phyloP scores from a whole-genome alignment of 1,140 invertebrate genomes.

The Nebria ingens region DNA sequence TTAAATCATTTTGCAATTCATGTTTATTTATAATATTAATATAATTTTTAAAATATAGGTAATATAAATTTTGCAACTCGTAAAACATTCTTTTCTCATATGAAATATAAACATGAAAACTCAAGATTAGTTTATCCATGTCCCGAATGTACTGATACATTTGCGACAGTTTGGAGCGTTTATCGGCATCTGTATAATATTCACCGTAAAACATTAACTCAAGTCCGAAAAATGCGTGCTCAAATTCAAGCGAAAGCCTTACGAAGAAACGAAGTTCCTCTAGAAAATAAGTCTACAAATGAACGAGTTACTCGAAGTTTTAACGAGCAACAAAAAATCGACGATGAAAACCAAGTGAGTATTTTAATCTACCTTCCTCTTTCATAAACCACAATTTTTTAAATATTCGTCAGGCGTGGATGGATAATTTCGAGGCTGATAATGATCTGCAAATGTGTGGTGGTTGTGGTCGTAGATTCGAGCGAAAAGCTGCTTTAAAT shows the following conservation, averaged over 20 bases:
- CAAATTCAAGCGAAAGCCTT: slow-evolving; percentile 48
- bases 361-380: no score
- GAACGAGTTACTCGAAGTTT: slow-evolving; percentile 25
- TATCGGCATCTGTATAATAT: slow-evolving; percentile 62
- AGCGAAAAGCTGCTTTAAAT: slow-evolving; percentile 50
- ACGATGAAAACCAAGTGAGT: slow-evolving; percentile 39
- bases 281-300: slow-evolving; percentile 32
- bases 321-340: slow-evolving; percentile 35
- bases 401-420: slow-evolving; percentile 48
- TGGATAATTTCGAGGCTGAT: slow-evolving; percentile 46
- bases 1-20: no score
- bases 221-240: slow-evolving; percentile 45
- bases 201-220: slow-evolving; percentile 49
- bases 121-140: slow-evolving; percentile 53
- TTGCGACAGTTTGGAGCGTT: slow-evolving; percentile 57
- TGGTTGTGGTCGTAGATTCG: slow-evolving; percentile 56
- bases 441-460: slow-evolving; percentile 47
- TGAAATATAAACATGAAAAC: slow-evolving; percentile 56
- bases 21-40: slow-evolving; percentile 2
- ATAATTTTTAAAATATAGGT: slow-evolving; percentile 28
- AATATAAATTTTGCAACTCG: slow-evolving; percentile 54
- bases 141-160: slow-evolving; percentile 54
- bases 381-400: slow-evolving; percentile 14
- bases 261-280: slow-evolving; percentile 35
- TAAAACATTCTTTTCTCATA: slow-evolving; percentile 57